Base-by-base conservation (phyloP, 2,888 invertebrate genomes). In the Drosophila rellima region DNA sequence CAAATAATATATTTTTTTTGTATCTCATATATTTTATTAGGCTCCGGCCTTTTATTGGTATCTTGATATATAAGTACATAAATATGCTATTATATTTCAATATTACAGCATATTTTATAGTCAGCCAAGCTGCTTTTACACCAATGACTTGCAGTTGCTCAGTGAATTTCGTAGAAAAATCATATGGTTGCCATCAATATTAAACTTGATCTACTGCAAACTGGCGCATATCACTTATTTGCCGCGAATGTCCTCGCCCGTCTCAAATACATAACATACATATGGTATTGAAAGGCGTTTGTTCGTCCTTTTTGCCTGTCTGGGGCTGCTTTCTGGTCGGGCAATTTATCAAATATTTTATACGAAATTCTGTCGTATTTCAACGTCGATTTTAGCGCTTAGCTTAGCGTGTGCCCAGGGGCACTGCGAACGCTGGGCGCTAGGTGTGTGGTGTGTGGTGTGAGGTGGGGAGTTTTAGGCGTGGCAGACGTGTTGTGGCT, bases 381-480 rank as follows among this genome's bases (percentile, higher is more conserved):
- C 86, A 83, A 67, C 82, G 83, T 83, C 88, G 88, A 83, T 83
- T 83, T 83, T 82, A 73, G 76, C 85, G 79, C 40, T 54, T 54
- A 40, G 29, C 88, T 78, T 87, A 75, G 75, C 66, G 56, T 54
- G 47, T 26, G 31, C 67, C 55, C 31, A 10, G 55, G 47, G 42
- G 47, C 44, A 23, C 31, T 26, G 13, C 33, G 45, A n/a, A n/a
- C 31, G 37, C 26, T 33, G 50, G 73, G 52, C 40, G n/a, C n/a
- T 26, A 7, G 66, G 31, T 23, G 29, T 17, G 31, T n/a, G 39
- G 10, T 15, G 2, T 3, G 29, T 8, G 4, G 13, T 2, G 8
- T 23, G 74, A 8, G 40, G 13, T 13, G 20, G 5, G 5, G 7
- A 7, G 26, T 7, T 7, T 6, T 42, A 40, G 44, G 56, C 39